Base-by-base conservation (phyloP, 2,888 invertebrate species). In the Lamproptera curius region DNA sequence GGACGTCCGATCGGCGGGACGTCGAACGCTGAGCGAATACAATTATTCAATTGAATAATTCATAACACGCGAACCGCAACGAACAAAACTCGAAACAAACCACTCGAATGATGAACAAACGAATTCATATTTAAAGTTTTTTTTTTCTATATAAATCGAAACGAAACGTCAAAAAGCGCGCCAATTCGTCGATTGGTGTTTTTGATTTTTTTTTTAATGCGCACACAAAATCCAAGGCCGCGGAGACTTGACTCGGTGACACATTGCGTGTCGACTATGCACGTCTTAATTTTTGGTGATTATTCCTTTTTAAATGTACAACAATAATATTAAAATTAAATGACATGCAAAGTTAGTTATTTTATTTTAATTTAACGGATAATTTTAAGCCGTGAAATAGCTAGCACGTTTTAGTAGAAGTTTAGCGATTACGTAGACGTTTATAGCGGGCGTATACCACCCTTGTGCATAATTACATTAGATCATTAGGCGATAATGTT, bases 401-500 rank as follows among this genome's bases (percentile, higher is more conserved):
- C n/a, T n/a, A n/a, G n/a, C n/a, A n/a, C n/a, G n/a, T n/a, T n/a
- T n/a, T n/a, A n/a, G n/a, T n/a, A n/a, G n/a, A n/a, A n/a, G n/a
- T n/a, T n/a, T n/a, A n/a, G 20, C 13, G 31, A 14, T 4, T 16
- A 5, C 8, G 31, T 39, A 16, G 46, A 38, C 34, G 41, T 31
- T 15, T 42, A 57, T 10, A 16, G 4, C 13, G 4, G 31, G 11
- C 11, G 11, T 31, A 11, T 17, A 20, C 13, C 63, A 31, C 37
- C 56, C 55, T 71, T 70, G 70, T 78, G 74, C 74, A 79, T 78
- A 78, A 79, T 80, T 79, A 65, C 67, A 70, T 71, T 72, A 65
- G 70, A 75, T 79, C 64, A 71, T 70, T 69, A 75, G 73, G 69
- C 36, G 50, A 72, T 71, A 70, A 70, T 68, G 62, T 39, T 54